Percentiles rank a stretch among this genome's conserved stretches.
Evolutionary conservation across 2,797 vertebrate genomes (phyloP).

Genomic region (Cottoperca gobio): DNA sequence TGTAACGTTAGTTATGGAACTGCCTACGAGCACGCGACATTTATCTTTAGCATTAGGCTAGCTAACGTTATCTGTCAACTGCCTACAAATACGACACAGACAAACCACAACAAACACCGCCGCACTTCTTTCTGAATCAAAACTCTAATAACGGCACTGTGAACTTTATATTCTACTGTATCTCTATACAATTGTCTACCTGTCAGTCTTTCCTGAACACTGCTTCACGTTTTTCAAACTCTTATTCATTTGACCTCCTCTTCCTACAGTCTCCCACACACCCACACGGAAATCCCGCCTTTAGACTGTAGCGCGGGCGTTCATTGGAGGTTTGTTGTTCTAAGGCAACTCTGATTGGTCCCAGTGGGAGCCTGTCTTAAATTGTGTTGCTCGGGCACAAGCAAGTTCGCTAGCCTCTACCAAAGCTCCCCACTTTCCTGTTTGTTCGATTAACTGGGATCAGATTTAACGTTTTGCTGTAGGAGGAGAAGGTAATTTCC

Average conservation of each 20-base stretch:
- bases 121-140: neutral
- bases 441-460: constrained; percentile 14
- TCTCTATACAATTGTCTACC: neutral
- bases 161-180: neutral
- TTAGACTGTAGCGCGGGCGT: fast-evolving
- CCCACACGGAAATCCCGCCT: constrained; percentile 60
- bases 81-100: neutral
- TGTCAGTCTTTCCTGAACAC: neutral
- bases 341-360: constrained; percentile 43
- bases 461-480: neutral
- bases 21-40: constrained; percentile 42
- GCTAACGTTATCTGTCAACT: constrained; percentile 27
- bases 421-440: neutral
- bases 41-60: constrained; percentile 36
- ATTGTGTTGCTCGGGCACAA: neutral
- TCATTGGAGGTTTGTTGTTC: constrained; percentile 34
- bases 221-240: constrained; percentile 50
- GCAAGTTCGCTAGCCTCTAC: constrained; percentile 22
- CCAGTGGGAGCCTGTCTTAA: neutral
- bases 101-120: neutral
- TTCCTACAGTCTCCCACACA: constrained; percentile 43
- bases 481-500: no score
- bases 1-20: neutral
- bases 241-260: constrained; percentile 75
- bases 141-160: neutral